Evolutionary conservation across 2,888 invertebrate genomes (phyloP).

Genomic region (Stratiomys singularior): DNA sequence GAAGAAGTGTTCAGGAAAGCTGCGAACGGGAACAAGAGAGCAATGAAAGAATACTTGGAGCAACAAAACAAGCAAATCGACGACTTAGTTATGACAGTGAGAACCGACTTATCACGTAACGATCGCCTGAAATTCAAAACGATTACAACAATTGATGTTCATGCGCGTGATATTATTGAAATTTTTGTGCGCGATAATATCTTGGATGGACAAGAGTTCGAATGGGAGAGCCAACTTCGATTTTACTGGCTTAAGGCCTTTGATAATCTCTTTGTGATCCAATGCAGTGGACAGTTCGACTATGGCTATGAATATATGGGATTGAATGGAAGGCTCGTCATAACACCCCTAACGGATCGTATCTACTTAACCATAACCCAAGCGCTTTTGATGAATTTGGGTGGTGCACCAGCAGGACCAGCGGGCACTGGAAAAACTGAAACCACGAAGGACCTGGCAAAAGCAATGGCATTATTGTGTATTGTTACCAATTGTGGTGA

Average conservation of each 20-base stretch:
- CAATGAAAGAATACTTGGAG: slow-evolving; percentile 89
- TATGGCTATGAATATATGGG: slow-evolving; percentile 98
- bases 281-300: slow-evolving; percentile 86
- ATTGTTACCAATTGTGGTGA: slow-evolving; percentile 93
- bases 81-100: slow-evolving; percentile 79
- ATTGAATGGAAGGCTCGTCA: slow-evolving; percentile 87
- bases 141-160: slow-evolving; percentile 90
- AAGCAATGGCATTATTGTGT: slow-evolving; percentile 84
- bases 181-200: slow-evolving; percentile 83
- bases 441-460: slow-evolving; percentile 91
- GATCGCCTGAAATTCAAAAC: slow-evolving; percentile 90
- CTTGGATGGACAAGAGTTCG: slow-evolving; percentile 84
- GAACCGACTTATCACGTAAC: slow-evolving; percentile 78
- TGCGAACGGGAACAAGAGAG: slow-evolving; percentile 79
- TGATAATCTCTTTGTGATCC: slow-evolving; percentile 83
- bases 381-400: slow-evolving; percentile 89
- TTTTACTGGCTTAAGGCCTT: slow-evolving; percentile 89
- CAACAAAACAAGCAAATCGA: slow-evolving; percentile 82
- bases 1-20: slow-evolving; percentile 84
- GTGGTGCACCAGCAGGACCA: slow-evolving; percentile 87
- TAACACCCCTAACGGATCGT: slow-evolving; percentile 91
- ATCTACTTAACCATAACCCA: slow-evolving; percentile 94
- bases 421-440: slow-evolving; percentile 79
- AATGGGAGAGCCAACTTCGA: slow-evolving; percentile 93
- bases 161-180: slow-evolving; percentile 90